phyloP scores from a whole-genome alignment of 2,113 vertebrate species.

The Apteryx mantelli region DNA sequence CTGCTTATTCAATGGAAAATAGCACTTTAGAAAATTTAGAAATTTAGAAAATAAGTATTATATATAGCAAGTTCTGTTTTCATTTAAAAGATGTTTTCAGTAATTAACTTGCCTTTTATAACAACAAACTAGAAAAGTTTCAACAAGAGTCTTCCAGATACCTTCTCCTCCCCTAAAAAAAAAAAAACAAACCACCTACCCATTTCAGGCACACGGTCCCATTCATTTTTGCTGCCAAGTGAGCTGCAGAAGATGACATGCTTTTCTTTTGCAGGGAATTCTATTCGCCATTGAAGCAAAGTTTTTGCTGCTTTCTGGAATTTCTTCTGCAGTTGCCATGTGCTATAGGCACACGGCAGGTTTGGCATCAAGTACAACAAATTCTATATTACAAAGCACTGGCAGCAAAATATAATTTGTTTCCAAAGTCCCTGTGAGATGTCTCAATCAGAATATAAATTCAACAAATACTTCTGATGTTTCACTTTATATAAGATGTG shows the following conservation, averaged over 20 bases:
- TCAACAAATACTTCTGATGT: neutral
- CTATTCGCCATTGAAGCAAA: neutral
- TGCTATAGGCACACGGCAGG: neutral
- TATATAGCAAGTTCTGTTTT: neutral
- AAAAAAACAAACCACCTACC: neutral
- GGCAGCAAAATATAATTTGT: neutral
- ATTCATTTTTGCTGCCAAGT: rapidly evolving
- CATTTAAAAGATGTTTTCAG: neutral
- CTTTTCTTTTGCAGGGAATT: neutral
- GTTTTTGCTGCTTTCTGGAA: neutral
- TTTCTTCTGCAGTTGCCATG: neutral
- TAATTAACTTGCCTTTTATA: neutral
- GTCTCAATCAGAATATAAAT: neutral
- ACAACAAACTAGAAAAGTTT: neutral
- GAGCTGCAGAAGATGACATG: rapidly evolving
- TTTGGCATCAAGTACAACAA: neutral
- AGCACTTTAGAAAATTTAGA: neutral
- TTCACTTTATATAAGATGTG: neutral
- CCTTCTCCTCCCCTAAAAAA: neutral
- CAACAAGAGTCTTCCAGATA: neutral
- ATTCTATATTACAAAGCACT: neutral
- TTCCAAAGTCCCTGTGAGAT: neutral
- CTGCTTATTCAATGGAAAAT: neutral
- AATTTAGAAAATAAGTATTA: too few relatives aligned
- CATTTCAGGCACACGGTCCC: neutral